Conservation (phyloP, 53 echinoderm and acorn worm species). For the Actinopyga echinites region DNA sequence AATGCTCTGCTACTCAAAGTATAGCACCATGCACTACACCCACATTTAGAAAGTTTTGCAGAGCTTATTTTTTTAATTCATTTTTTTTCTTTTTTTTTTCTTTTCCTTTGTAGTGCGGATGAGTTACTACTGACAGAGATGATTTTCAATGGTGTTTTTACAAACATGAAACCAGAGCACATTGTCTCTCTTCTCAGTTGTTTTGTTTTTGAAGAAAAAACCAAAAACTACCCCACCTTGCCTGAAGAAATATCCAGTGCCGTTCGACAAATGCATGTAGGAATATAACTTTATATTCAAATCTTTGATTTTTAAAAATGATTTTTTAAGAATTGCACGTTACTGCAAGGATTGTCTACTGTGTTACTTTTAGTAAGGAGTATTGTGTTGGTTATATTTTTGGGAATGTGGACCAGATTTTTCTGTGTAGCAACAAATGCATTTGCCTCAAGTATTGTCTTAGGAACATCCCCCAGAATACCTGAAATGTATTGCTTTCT, state of each 20-base stretch:
- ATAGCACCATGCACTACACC: no score
- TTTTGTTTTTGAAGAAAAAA: constrained; percentile 97
- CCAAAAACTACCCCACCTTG: constrained; percentile 74
- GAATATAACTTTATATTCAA: not conserved
- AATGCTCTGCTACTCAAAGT: no score
- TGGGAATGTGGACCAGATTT: no score
- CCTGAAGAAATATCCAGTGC: constrained; percentile 74
- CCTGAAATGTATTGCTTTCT: no score
- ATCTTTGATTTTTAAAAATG: not conserved
- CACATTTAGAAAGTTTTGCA: no score
- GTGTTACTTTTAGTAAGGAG: no score
- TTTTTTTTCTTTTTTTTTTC: not conserved
- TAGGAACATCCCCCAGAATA: no score
- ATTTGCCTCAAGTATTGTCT: no score
- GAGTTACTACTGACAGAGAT: constrained; percentile 92
- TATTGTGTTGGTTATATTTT: no score
- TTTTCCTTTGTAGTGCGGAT: constrained; percentile 71
- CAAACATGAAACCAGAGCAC: constrained; percentile 78
- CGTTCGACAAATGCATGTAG: constrained; percentile 91
- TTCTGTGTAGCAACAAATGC: no score
- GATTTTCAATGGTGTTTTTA: constrained; percentile 97
- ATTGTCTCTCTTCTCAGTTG: constrained; percentile 79
- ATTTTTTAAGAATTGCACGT: no score
- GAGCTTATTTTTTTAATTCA: not conserved
- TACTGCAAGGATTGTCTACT: no score